phyloP scores from a whole-genome alignment of 2,113 vertebrate genomes.

The Myotis brandtii region DNA sequence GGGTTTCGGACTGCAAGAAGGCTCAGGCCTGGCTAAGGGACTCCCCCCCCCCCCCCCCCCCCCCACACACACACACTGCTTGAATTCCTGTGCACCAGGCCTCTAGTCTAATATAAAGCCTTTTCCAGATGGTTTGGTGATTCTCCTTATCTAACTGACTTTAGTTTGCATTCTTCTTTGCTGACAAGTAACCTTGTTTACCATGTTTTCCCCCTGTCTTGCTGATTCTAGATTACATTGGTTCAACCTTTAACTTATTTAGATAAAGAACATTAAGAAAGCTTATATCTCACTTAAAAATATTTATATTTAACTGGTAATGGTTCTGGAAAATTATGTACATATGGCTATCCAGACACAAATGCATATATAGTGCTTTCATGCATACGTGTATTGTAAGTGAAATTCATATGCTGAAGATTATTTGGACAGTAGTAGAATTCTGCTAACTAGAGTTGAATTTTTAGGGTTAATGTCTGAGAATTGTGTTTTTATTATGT shows the following conservation, averaged over 20 bases:
- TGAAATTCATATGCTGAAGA: not conserved
- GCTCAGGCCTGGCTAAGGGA: too few species aligned
- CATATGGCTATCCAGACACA: not conserved
- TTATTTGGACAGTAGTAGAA: not conserved
- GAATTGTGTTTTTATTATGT: slow-evolving; percentile 44
- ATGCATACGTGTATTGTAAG: not conserved
- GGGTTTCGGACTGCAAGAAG: too few species aligned
- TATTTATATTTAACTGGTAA: not conserved
- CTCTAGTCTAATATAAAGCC: not conserved
- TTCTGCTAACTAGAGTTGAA: not conserved
- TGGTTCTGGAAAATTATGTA: not conserved
- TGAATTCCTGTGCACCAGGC: too few species aligned
- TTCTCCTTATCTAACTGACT: not conserved
- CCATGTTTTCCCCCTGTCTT: not conserved
- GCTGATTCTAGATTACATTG: not conserved
- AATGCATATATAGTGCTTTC: not conserved
- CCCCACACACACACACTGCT: too few species aligned
- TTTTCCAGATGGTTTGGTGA: not conserved
- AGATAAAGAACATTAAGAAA: slow-evolving; percentile 8
- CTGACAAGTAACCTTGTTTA: not conserved
- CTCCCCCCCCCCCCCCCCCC: fast-evolving
- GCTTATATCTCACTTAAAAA: not conserved
- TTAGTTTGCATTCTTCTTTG: not conserved
- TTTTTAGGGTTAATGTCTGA: not conserved
- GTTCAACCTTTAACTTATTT: not conserved